phyloP scores from a whole-genome alignment of 1,140 invertebrate species.

The Papilio glaucus region DNA sequence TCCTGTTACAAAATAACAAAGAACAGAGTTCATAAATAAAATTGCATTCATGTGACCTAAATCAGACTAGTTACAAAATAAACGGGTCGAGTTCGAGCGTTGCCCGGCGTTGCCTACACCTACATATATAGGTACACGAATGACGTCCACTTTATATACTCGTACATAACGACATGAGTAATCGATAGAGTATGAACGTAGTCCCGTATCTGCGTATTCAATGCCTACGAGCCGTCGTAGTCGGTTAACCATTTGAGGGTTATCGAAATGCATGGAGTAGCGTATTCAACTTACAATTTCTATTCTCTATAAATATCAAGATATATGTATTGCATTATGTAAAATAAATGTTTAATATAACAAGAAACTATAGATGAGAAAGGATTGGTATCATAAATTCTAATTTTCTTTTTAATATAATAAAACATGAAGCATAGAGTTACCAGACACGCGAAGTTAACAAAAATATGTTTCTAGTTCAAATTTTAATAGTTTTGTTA shows the following conservation, averaged over 20 bases:
- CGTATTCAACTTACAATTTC: constrained; percentile 8
- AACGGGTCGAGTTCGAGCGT: constrained; percentile 50
- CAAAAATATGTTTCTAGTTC: no score
- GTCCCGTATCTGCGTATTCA: constrained; percentile 15
- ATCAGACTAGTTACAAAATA: constrained; percentile 49
- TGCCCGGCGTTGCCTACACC: constrained; percentile 43
- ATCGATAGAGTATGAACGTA: constrained; percentile 74
- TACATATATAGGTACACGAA: constrained; percentile 45
- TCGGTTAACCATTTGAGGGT: constrained; percentile 40
- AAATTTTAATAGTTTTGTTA: no score
- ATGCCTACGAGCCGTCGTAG: constrained; percentile 32
- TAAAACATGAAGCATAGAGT: no score
- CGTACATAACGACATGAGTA: constrained; percentile 56
- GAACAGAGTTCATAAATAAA: constrained; percentile 13
- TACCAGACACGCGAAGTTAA: no score
- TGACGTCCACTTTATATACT: constrained; percentile 59
- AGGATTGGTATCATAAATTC: not conserved
- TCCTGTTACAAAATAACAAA: not conserved
- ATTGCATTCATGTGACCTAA: constrained; percentile 52
- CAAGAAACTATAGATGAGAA: not conserved
- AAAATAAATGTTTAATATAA: not conserved
- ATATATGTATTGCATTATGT: not conserved
- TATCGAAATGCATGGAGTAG: constrained; percentile 50
- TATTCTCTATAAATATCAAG: not conserved
- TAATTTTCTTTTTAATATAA: no score